A percentile compares a stretch with the other conserved stretches of the same genome.
Conservation (phyloP, 2,888 invertebrate species). For the Apodemia mormo region DNA sequence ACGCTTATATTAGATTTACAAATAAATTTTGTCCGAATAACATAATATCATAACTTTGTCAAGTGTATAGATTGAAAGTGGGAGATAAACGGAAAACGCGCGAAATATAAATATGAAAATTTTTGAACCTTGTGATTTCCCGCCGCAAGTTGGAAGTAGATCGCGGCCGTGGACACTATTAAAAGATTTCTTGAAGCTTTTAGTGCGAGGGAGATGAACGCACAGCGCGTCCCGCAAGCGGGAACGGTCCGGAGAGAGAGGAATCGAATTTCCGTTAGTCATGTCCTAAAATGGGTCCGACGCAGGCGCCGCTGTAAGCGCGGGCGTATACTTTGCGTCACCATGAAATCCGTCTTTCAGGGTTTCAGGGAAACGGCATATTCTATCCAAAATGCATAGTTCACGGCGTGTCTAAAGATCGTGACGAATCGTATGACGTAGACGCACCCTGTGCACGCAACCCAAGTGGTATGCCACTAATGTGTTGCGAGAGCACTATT, state of each 20-base stretch:
- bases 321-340: constrained; percentile 80
- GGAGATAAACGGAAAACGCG: constrained; percentile 42
- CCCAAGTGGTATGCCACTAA: constrained; percentile 72
- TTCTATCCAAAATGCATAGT: constrained; percentile 51
- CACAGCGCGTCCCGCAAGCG: constrained; percentile 69
- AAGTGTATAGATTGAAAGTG: not conserved
- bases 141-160: constrained; percentile 80
- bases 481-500: constrained; percentile 61
- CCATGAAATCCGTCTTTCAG: constrained; percentile 78
- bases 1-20: not conserved
- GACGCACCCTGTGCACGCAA: constrained; percentile 65
- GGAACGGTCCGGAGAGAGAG: constrained; percentile 76
- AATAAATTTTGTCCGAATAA: not conserved
- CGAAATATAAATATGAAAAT: constrained; percentile 56
- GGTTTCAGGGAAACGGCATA: constrained; percentile 54
- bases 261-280: constrained; percentile 86
- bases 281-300: constrained; percentile 88
- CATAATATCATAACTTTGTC: not conserved
- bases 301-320: constrained; percentile 82
- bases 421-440: constrained; percentile 71
- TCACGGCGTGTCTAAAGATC: constrained; percentile 47
- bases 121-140: constrained; percentile 66
- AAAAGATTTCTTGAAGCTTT: constrained; percentile 82
- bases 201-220: constrained; percentile 72
- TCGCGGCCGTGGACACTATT: constrained; percentile 83